Base-by-base conservation (phyloP, 2,113 vertebrate genomes). In the Neodon shergylaensis region DNA sequence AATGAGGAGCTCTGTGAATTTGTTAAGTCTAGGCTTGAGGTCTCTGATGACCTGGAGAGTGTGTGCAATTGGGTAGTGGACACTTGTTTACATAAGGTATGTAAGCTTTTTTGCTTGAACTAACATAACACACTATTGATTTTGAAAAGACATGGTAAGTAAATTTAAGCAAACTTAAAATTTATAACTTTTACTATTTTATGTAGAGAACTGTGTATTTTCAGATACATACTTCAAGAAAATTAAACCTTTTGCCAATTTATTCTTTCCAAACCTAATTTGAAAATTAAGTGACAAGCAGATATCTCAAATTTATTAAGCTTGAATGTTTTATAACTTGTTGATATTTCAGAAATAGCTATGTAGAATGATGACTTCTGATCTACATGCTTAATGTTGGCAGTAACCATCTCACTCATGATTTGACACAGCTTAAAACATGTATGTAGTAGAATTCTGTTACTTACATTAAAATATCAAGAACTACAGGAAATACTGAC, bases 31-130 rank as follows among this genome's bases (percentile, higher is more conserved):
- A 99, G 99, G 98, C 99, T 99, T 98, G 99, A 99, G 99, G 99
- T 99, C 94, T 99, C 99, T 19, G 99, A 99, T 97, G 99, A 99
- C 98, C 98, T 99, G 98, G 99, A 99, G 98, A 99, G 98, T 98
- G 99, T 99, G 97, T 99, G 99, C 99, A 99, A 99, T 98, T 99
- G 99, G 98, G 99, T 99, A 98, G 99, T 99, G 98, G 99, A 99
- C 98, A 99, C 99, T 98, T 99, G 99, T 98, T 99, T 99, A 98
- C 99, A 99, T 99, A 99, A 99, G 99, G 99, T 99, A 99, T 72
- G 98, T 98, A 97, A 97, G 93, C 96, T 66, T 97, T 96, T 95
- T 97, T 97, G 90, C 89, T 95, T 76, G 42, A 90, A 92, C 91
- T 96, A 83, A 97, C 95, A 94, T 96, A 83, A 97, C 95, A 94